phyloP scores from a whole-genome alignment of 2,888 invertebrate genomes.

The Neocrepidodera transversa region DNA sequence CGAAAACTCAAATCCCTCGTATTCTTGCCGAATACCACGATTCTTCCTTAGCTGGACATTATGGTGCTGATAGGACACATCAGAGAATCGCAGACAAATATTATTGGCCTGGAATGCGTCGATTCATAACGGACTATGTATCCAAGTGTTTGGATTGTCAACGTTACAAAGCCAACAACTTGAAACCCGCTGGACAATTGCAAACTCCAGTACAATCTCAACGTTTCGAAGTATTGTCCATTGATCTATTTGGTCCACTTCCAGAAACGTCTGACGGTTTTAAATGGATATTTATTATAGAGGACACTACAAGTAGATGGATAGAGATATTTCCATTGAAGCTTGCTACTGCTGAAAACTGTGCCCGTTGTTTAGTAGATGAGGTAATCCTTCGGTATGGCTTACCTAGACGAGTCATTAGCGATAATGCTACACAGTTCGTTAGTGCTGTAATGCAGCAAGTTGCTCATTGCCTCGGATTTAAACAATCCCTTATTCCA shows the following conservation, averaged over 20 bases:
- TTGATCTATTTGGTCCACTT: conserved; percentile 48
- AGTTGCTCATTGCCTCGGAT: conserved; percentile 6
- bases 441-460: conserved; percentile 12
- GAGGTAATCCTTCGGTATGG: conserved; percentile 50
- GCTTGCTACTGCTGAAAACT: conserved; percentile 32
- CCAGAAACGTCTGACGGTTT: conserved; percentile 34
- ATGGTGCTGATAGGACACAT: conserved; percentile 42
- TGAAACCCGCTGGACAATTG: conserved; percentile 45
- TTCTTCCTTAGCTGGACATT: not conserved
- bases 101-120: not conserved
- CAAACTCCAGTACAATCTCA: conserved; percentile 42
- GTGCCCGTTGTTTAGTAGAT: conserved; percentile 41
- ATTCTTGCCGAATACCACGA: conserved; percentile 15
- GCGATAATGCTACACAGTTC: conserved; percentile 8
- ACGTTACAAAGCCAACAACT: conserved; percentile 42
- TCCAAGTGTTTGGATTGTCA: conserved; percentile 40
- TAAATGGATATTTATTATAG: conserved; percentile 44
- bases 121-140: conserved; percentile 6
- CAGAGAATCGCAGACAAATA: conserved; percentile 29
- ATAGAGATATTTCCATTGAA: conserved; percentile 11
- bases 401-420: conserved; percentile 44
- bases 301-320: conserved; percentile 19
- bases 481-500: conserved; percentile 5
- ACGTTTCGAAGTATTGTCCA: conserved; percentile 44
- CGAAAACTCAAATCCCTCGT: not conserved